Evolutionary conservation across 1,140 invertebrate species (phyloP).

Genomic region (Drosophila miranda): DNA sequence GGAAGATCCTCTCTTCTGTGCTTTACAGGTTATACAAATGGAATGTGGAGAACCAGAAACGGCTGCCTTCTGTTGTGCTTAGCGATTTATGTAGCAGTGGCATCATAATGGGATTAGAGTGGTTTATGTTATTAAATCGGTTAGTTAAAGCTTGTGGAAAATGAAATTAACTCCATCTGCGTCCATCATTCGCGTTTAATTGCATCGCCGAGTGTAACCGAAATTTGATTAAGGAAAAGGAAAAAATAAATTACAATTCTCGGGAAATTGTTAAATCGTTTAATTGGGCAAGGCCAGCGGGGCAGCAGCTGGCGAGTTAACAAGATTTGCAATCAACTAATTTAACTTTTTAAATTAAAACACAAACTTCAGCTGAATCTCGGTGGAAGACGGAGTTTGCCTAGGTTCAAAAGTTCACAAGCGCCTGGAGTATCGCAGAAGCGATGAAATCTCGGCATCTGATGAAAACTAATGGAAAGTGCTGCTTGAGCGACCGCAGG

Average conservation of each 20-base stretch:
- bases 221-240: conserved; percentile 23
- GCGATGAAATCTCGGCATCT: not conserved
- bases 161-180: conserved; percentile 9
- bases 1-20: too few relatives aligned
- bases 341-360: conserved; percentile 47
- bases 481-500: conserved; percentile 25
- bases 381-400: conserved; percentile 16
- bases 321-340: conserved; percentile 36
- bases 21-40: too few relatives aligned
- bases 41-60: not conserved
- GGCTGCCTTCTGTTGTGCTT: not conserved
- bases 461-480: conserved; percentile 21
- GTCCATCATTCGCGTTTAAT: conserved; percentile 15
- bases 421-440: not conserved
- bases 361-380: conserved; percentile 13
- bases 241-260: conserved; percentile 19
- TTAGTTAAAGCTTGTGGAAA: conserved; percentile 22
- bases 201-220: conserved; percentile 19
- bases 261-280: conserved; percentile 37
- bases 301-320: conserved; percentile 17
- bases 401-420: conserved; percentile 8
- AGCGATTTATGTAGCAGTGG: not conserved
- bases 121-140: conserved; percentile 40
- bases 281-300: conserved; percentile 13
- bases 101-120: conserved; percentile 37